These are phyloP conservation scores for Sycobia sp. DNA, from an alignment of 1,140 invertebrate species.

Conservation along the genomic window DNA sequence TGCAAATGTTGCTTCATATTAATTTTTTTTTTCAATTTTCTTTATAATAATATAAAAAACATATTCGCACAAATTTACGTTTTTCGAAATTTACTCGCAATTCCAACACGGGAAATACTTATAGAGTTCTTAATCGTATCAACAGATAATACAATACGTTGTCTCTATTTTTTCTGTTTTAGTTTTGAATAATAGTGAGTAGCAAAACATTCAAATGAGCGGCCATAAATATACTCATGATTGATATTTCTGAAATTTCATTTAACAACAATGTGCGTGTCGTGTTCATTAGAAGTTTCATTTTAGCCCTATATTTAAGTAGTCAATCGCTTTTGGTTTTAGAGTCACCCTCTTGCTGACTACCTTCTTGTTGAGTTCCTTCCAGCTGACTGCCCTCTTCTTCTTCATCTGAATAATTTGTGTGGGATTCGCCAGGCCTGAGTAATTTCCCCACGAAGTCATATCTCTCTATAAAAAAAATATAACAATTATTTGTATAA, in stretches of 20 bases:
- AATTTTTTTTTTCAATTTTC: slow-evolving; percentile 5
- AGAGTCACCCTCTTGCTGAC: slow-evolving; percentile 54
- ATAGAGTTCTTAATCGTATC: slow-evolving; percentile 42
- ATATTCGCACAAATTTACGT: slow-evolving; percentile 36
- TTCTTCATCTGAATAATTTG: slow-evolving; percentile 92
- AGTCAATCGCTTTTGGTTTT: slow-evolving; percentile 59
- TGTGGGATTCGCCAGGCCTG: slow-evolving; percentile 88
- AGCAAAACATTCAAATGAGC: slow-evolving; percentile 42
- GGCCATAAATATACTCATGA: slow-evolving; percentile 41
- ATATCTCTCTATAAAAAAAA: slow-evolving; percentile 84
- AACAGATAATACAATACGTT: slow-evolving; percentile 43
- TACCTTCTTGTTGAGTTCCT: slow-evolving; percentile 75
- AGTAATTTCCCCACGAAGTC: slow-evolving; percentile 89
- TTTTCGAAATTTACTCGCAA: slow-evolving; percentile 39
- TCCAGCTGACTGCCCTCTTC: slow-evolving; percentile 69
- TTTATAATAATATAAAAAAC: slow-evolving; percentile 46
- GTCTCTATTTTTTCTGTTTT: slow-evolving; percentile 26
- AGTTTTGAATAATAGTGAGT: slow-evolving; percentile 40
- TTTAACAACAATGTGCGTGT: slow-evolving; percentile 48
- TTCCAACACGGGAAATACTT: slow-evolving; percentile 42
- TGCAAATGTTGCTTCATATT: slow-evolving; percentile 4
- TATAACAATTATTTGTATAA: neutral
- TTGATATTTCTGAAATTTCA: slow-evolving; percentile 42
- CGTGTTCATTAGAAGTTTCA: slow-evolving; percentile 44
- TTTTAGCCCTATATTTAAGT: slow-evolving; percentile 34